Base-by-base conservation (phyloP, 92 coral and sea anemone species). In the Porites rus region DNA sequence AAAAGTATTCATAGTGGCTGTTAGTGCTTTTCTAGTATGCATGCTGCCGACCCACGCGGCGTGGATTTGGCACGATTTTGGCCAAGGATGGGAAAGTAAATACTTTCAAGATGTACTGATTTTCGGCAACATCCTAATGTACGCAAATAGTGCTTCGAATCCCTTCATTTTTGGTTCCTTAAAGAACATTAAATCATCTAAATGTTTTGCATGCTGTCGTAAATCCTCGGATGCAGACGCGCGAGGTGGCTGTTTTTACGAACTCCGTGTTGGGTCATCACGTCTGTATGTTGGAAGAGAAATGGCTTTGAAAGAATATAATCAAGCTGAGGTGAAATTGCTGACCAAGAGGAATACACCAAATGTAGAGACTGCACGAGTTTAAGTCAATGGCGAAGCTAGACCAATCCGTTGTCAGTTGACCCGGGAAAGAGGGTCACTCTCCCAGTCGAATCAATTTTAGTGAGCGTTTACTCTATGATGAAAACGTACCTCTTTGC, bases 21-120 rank as follows among this genome's bases (percentile, higher is more conserved):
- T 95, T 2, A 83, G 86, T 2, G 98, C 98, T 22, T 95, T 95
- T 80, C 90, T 93, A 24, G 19, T 91, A 24, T 95, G 98, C 84
- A 75, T 93, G 81, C 82, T 95, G 25, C 98, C 98, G 19, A 93
- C 91, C 7, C 98, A 95, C 61, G 93, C 90, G 10, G 67, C 88
- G 8, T 95, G 98, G 98, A 81, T 95, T 51, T 95, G 98, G 98
- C 89, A 95, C 79, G 98, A 95, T 66, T 95, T 88, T 71, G 96
- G 98, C 2, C 69, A 65, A 5, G 98, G 98, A 6, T 82, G 82
- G 18, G 60, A 82, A 1, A 74, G 86, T 62, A 75, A 87, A 13
- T 69, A 91, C 69, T 96, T 95, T 78, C 31, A 78, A 16, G 92
- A 88, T 53, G 80, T 92, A 25, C 63, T 93, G 52, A 88, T 87